phyloP scores from a whole-genome alignment of 2,888 invertebrate species.

The Nysson spinosus region DNA sequence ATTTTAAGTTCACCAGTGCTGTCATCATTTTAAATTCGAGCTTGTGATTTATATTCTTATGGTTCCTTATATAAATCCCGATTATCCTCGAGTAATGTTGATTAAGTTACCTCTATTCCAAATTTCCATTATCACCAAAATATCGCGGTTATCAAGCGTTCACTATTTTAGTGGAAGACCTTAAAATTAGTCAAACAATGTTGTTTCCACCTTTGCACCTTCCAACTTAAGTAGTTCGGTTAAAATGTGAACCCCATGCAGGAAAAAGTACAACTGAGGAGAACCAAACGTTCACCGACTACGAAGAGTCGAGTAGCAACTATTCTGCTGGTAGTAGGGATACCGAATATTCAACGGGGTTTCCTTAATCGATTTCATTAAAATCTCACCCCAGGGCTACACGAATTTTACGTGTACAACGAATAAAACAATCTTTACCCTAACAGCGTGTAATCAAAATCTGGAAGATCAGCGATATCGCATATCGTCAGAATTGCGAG shows the following conservation, averaged over 20 bases:
- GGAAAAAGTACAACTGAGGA: slow-evolving; percentile 47
- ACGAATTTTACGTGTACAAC: neutral
- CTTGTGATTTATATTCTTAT: neutral
- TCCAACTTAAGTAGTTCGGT: too few species aligned
- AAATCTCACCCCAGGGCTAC: neutral
- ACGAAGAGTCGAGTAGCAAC: slow-evolving; percentile 26
- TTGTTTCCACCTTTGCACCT: neutral
- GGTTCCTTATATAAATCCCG: neutral
- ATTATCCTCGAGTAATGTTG: too few species aligned
- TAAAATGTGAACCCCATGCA: slow-evolving; percentile 31
- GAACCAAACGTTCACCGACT: slow-evolving; percentile 35
- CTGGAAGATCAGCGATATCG: too few species aligned
- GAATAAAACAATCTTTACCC: too few species aligned
- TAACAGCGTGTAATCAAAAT: too few species aligned
- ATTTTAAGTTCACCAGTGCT: slow-evolving; percentile 10
- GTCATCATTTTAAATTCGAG: slow-evolving; percentile 17
- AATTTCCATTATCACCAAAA: too few species aligned
- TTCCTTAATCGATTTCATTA: neutral
- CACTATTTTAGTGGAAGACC: too few species aligned
- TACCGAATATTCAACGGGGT: neutral
- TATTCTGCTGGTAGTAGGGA: slow-evolving; percentile 33
- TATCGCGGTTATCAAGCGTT: too few species aligned
- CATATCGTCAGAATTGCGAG: too few species aligned
- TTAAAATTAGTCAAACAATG: neutral
- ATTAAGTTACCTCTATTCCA: too few species aligned